Conservation (phyloP, 2,113 vertebrate species). For the Neotoma lepida region DNA sequence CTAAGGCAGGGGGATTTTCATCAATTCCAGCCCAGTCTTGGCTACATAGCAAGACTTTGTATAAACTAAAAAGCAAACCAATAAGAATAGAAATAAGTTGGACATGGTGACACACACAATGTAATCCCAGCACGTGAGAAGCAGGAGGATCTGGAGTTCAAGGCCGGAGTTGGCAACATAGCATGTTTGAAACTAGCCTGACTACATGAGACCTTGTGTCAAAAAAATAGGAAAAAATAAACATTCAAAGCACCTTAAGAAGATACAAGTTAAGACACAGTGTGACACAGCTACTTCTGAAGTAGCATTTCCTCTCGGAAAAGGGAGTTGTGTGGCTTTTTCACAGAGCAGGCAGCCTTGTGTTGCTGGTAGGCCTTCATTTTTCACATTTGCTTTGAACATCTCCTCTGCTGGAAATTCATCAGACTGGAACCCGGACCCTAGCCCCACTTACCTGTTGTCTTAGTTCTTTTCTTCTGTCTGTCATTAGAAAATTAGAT, state of each 20-base stretch:
- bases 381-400: background rate
- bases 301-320: background rate
- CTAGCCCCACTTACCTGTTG: background rate
- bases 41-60: background rate
- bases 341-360: background rate
- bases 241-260: background rate
- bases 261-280: background rate
- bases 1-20: background rate
- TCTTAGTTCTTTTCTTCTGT: background rate
- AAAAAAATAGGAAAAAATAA: background rate
- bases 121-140: background rate
- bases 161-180: background rate
- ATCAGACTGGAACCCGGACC: background rate
- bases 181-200: background rate
- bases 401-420: background rate
- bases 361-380: background rate
- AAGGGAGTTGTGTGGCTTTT: background rate
- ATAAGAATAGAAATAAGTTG: background rate
- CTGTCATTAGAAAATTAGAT: conserved; percentile 32
- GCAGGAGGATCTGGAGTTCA: background rate
- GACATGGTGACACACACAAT: background rate
- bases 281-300: background rate
- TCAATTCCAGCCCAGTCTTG: background rate
- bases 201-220: background rate
- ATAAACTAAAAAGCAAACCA: background rate